Base-by-base conservation (phyloP, 1,140 invertebrate species). In the Cotesia vestalis region DNA sequence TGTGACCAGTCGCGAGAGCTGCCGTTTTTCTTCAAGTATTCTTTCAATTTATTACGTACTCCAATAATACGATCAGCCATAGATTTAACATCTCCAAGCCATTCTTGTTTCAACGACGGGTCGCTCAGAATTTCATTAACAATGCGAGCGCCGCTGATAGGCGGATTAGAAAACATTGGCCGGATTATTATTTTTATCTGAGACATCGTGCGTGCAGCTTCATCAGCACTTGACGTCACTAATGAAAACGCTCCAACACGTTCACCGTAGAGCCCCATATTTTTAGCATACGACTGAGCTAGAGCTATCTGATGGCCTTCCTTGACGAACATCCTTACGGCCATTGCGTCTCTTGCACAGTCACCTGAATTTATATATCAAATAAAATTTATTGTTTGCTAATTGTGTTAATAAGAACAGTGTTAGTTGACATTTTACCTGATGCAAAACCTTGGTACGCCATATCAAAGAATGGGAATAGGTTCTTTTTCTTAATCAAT, bases 401-500 rank as follows among this genome's bases (percentile, higher is more conserved):
- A 71, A 8, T 14, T 11, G 27, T 17, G 3, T 34, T 35, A 12
- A 36, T 62, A 35, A 27, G 14, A 27, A 27, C 27, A 60, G 9
- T 60, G 11, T 60, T 12, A 60, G 34, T 8, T 12, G 4, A 4
- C 12, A 61, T 61, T 60, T 75, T 85, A 90, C 89, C 94, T 61
- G 93, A 94, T 12, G 94, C 94, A 89, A 98, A 98, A 12, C 98
- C 98, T 89, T 99, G 98, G 89, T 99, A 99, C 34, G 98, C 98
- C 94, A 98, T 98, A 88, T 99, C 98, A 85, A 99, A 98, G 89
- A 95, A 99, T n/a, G 97, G 96, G 81, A 96, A 98, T 3, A 99
- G 86, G 67, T 97, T 93, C 74, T 87, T 91, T 66, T 93, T 90
- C 82, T 97, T 97, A 20, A 98, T 91, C 1, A 94, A 80, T 80